phyloP scores from a whole-genome alignment of 2,797 vertebrate species.

The Phataginus tricuspis region DNA sequence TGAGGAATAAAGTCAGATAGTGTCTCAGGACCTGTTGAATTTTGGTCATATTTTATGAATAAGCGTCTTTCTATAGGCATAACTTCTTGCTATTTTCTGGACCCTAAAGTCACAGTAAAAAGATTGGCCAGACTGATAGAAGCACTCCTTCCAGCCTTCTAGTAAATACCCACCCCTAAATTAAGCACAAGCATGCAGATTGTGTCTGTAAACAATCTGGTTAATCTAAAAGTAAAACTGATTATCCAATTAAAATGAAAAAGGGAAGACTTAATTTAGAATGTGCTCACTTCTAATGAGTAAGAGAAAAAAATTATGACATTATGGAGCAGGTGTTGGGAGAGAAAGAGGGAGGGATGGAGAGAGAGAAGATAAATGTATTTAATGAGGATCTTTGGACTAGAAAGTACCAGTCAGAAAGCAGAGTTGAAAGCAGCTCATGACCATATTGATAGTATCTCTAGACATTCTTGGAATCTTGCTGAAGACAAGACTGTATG shows the following conservation, averaged over 20 bases:
- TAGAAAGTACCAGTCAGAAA: not conserved
- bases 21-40: not conserved
- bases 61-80: not conserved
- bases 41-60: not conserved
- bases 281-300: slow-evolving; percentile 14
- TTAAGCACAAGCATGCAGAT: not conserved
- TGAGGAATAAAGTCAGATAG: not conserved
- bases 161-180: not conserved
- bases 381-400: not conserved
- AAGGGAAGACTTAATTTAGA: slow-evolving; percentile 53
- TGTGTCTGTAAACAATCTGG: slow-evolving; percentile 44
- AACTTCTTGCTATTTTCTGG: not conserved
- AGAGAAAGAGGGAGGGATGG: not conserved
- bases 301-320: not conserved
- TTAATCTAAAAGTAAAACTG: slow-evolving; percentile 45
- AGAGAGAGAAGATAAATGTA: not conserved
- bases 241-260: slow-evolving; percentile 61
- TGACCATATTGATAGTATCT: not conserved
- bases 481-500: not conserved
- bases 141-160: not conserved
- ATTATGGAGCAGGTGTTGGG: slow-evolving; percentile 12
- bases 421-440: not conserved
- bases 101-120: not conserved
- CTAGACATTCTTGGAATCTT: not conserved
- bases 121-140: not conserved